These are phyloP conservation scores for Chionodraco myersi DNA, from an alignment of 2,113 vertebrate genomes.

Conservation along the genomic window DNA sequence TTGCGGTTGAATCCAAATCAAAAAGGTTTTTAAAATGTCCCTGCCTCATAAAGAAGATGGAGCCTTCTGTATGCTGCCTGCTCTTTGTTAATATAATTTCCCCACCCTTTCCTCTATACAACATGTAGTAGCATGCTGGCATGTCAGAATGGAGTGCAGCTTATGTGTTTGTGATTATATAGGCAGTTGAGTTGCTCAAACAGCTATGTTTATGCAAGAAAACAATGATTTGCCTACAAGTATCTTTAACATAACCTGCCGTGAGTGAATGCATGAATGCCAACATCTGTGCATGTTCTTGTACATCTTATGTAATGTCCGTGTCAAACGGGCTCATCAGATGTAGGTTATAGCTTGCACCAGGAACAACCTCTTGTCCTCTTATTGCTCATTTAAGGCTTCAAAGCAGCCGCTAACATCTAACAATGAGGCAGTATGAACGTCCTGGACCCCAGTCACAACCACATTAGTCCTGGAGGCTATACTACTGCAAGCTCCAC, in stretches of 20 bases:
- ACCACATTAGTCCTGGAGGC: constrained; percentile 51
- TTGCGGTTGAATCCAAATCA: neutral
- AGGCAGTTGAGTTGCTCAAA: constrained; percentile 34
- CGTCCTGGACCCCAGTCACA: constrained; percentile 33
- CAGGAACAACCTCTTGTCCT: constrained; percentile 23
- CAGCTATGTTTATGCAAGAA: too few species aligned
- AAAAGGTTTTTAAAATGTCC: neutral
- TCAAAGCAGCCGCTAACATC: constrained; percentile 65
- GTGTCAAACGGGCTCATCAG: constrained; percentile 53
- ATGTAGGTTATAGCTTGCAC: constrained; percentile 23
- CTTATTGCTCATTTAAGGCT: constrained; percentile 52
- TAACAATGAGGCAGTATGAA: constrained; percentile 45
- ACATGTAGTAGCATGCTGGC: constrained; percentile 5
- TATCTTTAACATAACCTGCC: constrained; percentile 3
- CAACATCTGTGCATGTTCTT: neutral
- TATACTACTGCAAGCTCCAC: constrained; percentile 52
- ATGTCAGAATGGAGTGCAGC: neutral
- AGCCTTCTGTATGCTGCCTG: neutral
- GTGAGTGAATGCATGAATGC: neutral
- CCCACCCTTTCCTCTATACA: neutral
- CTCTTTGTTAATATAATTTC: neutral
- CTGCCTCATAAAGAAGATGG: neutral
- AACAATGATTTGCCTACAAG: neutral
- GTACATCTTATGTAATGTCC: constrained; percentile 6
- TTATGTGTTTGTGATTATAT: constrained; percentile 13